Evolutionary conservation across 2,888 invertebrate species (phyloP).

Genomic region (Sipha maydis): DNA sequence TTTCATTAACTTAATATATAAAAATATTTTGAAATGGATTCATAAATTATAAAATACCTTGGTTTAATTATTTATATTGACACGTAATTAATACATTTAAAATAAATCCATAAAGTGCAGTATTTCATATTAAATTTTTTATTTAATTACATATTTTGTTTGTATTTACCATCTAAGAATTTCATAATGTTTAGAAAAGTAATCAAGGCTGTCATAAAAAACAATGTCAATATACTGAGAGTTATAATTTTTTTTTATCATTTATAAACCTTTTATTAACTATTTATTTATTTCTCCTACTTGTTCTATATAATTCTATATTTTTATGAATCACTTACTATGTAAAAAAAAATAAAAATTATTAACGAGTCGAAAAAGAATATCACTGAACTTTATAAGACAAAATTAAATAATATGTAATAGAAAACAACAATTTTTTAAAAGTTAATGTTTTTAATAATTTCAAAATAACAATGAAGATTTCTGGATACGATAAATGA

Average conservation of each 20-base stretch:
- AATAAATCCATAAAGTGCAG: neutral
- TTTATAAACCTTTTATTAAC: neutral
- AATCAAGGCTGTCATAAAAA: neutral
- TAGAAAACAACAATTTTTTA: neutral
- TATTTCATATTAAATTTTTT: neutral
- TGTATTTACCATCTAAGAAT: neutral
- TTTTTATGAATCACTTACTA: neutral
- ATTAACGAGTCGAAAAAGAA: neutral
- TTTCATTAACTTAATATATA: too few species aligned
- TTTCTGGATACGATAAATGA: neutral
- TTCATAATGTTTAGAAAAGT: neutral
- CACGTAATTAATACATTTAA: neutral
- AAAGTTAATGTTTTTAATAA: neutral
- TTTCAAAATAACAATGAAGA: neutral
- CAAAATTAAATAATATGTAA: neutral
- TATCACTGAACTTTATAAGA: too few species aligned
- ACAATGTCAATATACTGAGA: neutral
- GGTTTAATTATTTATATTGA: neutral
- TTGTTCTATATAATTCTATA: neutral
- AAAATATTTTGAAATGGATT: neutral
- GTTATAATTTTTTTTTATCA: neutral
- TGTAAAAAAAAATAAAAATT: neutral
- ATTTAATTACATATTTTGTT: neutral
- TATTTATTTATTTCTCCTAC: neutral
- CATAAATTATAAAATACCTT: neutral